Evolutionary conservation across 2,797 vertebrate genomes (phyloP).

Genomic region (Acestrorhynchus altus): DNA sequence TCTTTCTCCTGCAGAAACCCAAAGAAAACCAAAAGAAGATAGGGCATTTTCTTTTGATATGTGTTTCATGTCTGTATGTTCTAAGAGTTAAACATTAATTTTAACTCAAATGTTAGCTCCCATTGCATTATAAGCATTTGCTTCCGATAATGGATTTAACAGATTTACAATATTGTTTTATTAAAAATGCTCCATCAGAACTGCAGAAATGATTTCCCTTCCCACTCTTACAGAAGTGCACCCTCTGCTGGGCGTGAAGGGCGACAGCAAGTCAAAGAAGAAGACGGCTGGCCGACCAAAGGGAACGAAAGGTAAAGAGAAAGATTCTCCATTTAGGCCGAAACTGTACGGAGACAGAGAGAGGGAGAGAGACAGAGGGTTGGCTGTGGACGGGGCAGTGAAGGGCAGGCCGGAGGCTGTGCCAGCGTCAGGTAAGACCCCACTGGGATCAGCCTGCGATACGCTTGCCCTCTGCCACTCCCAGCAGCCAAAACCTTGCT

Average conservation of each 20-base stretch:
- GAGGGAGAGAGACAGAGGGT: slow-evolving; percentile 84
- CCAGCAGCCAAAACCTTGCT: slow-evolving; percentile 20
- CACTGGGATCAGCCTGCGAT: slow-evolving; percentile 61
- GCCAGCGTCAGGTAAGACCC: slow-evolving; percentile 90
- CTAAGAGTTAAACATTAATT: no score
- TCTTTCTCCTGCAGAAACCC: no score
- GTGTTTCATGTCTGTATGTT: no score
- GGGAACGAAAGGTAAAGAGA: slow-evolving; percentile 99
- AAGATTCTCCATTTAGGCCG: slow-evolving; percentile 98
- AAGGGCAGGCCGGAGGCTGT: slow-evolving; percentile 96
- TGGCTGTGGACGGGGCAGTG: slow-evolving; percentile 90
- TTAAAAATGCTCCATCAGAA: no score
- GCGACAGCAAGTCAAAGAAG: slow-evolving; percentile 99
- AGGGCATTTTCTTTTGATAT: no score
- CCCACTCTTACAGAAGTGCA: slow-evolving; percentile 86
- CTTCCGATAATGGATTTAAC: no score
- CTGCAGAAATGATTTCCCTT: no score
- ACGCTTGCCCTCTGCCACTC: slow-evolving; percentile 43
- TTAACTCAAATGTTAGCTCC: no score
- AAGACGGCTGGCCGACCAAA: slow-evolving; percentile 97
- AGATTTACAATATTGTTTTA: no score
- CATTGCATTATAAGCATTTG: no score
- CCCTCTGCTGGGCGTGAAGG: slow-evolving; percentile 96
- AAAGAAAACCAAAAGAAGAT: no score
- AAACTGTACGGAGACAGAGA: slow-evolving; percentile 89